phyloP scores from a whole-genome alignment of 2,797 vertebrate genomes.

The Enteromius trimaculatus region DNA sequence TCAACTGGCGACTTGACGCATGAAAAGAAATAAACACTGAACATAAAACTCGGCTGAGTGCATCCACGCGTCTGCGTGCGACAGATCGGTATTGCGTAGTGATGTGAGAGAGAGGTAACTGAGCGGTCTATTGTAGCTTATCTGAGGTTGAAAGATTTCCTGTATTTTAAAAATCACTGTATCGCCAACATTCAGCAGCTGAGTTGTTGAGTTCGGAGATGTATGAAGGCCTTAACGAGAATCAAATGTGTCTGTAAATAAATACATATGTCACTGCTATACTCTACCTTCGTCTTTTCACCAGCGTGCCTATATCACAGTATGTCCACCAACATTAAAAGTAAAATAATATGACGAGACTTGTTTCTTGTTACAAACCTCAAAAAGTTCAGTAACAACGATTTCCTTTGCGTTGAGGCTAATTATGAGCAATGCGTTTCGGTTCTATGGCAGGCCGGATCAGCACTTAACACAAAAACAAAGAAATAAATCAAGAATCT shows the following conservation, averaged over 20 bases:
- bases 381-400: constrained; percentile 3
- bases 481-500: constrained; percentile 49
- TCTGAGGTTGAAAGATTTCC: constrained; percentile 73
- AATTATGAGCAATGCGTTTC: constrained; percentile 29
- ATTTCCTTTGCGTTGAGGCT: constrained; percentile 17
- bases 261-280: constrained; percentile 47
- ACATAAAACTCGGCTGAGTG: constrained; percentile 59
- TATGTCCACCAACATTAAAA: constrained; percentile 39
- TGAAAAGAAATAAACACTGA: constrained; percentile 53
- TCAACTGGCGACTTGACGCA: constrained; percentile 37
- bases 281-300: constrained; percentile 22
- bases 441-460: constrained; percentile 48
- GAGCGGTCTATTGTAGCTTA: constrained; percentile 80
- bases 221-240: constrained; percentile 41
- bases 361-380: constrained; percentile 15
- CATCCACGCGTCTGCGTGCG: constrained; percentile 61
- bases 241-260: constrained; percentile 45
- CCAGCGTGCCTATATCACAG: constrained; percentile 49
- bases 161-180: constrained; percentile 57
- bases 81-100: constrained; percentile 80
- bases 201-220: constrained; percentile 58
- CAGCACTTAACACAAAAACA: constrained; percentile 46
- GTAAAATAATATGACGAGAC: constrained; percentile 28
- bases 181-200: constrained; percentile 65
- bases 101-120: constrained; percentile 80